Evolutionary conservation across 1,140 invertebrate genomes (phyloP), one percentile per base, ranked within the genome.

Genomic region (Hydropsyche tenuis): DNA sequence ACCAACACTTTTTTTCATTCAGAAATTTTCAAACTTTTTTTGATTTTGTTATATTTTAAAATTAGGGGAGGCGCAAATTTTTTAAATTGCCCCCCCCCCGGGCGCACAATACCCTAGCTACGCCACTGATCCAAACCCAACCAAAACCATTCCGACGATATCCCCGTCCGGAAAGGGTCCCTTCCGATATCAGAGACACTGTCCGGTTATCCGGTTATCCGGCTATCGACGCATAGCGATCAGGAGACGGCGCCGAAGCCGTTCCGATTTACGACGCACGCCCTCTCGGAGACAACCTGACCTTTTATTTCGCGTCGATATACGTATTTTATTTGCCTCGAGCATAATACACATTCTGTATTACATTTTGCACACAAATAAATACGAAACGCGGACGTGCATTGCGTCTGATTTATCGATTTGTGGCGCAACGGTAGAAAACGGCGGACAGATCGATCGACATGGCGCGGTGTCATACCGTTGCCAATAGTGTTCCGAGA

Each of bases 241-340:
- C 68, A 53, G 16, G 48, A 68, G 27, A 70, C 48, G 48, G 68
- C 46, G 42, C 14, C 63, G 63, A 18, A 37, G 7, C 56, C 56
- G 0, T 18, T 16, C 23, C 56, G 56, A 60, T 60, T 60, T 60
- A 60, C 56, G 56, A 63, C 53, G 20, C 69, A 48, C 22, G 30
- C 42, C 20, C n/a, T 25, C 42, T 72, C 16, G 23, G 71, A 73
- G 46, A 53, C 71, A 65, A 65, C 60, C 64, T 25, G 71, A 73
- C 71, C 71, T 73, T 64, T 73, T 64, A 73, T 73, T 73, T 60
- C 46, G 70, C 30, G 70, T 72, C n/a, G 70, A 73, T 73, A 73
- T 65, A 37, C 30, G 9, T 9, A 73, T 73, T 53, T 73, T 73
- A 73, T 53, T 4, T 37, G 3, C 30, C n/a, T n/a, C n/a, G n/a